Conservation (phyloP, 1,140 invertebrate genomes). For the Reticulitermes speratus region DNA sequence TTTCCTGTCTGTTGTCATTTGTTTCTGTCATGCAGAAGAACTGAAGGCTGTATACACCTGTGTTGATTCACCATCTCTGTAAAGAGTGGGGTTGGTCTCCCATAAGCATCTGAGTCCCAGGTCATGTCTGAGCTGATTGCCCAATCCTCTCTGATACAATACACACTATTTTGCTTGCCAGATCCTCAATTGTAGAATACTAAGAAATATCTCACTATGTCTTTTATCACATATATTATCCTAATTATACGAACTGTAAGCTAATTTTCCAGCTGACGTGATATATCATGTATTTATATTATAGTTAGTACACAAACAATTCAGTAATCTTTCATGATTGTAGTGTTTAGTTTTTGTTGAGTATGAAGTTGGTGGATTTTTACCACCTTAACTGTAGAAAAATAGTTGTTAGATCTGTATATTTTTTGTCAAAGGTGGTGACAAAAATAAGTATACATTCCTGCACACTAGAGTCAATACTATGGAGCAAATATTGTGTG, state of each 20-base stretch:
- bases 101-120: too few relatives aligned
- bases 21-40: too few relatives aligned
- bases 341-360: slow-evolving; percentile 3
- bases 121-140: too few relatives aligned
- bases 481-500: slow-evolving; percentile 9
- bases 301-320: neutral
- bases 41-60: too few relatives aligned
- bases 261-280: slow-evolving; percentile 14
- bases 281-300: slow-evolving; percentile 4
- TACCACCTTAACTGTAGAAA: neutral
- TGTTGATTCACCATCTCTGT: too few relatives aligned
- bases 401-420: neutral
- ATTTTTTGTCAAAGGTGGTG: too few relatives aligned
- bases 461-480: slow-evolving; percentile 30
- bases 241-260: neutral
- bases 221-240: neutral
- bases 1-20: too few relatives aligned
- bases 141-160: neutral
- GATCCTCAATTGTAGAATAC: neutral
- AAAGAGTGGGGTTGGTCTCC: too few relatives aligned
- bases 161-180: neutral
- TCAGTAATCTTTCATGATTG: neutral
- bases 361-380: neutral
- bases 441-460: slow-evolving; percentile 23
- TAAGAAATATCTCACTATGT: neutral